Percentiles rank a stretch among this genome's conserved stretches.
Evolutionary conservation across 2,888 invertebrate species (phyloP).

Genomic region (Athalia circularis): DNA sequence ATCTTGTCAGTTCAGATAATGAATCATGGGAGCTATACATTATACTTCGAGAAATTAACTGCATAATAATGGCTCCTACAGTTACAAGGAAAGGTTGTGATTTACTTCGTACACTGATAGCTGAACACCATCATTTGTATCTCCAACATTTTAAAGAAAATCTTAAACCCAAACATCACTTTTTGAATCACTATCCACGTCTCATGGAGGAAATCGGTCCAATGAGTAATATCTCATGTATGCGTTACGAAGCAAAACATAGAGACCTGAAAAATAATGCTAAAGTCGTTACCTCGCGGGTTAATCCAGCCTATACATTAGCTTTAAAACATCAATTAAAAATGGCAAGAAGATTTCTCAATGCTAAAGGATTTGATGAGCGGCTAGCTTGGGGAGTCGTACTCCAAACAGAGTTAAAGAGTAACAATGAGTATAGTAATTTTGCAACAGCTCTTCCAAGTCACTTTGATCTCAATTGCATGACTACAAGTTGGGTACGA

Average conservation of each 20-base stretch:
- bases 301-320: slow-evolving; percentile 53
- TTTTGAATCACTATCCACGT: slow-evolving; percentile 52
- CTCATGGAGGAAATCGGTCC: slow-evolving; percentile 53
- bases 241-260: slow-evolving; percentile 53
- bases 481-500: slow-evolving; percentile 7
- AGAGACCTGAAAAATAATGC: slow-evolving; percentile 52
- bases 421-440: slow-evolving; percentile 10
- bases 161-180: slow-evolving; percentile 55
- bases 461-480: slow-evolving; percentile 28
- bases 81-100: too few species aligned
- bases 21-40: too few species aligned
- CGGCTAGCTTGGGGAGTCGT: slow-evolving; percentile 22
- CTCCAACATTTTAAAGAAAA: too few species aligned
- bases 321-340: slow-evolving; percentile 53
- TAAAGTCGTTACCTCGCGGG: slow-evolving; percentile 47
- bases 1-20: too few species aligned
- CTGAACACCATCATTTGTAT: too few species aligned
- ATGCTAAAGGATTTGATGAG: slow-evolving; percentile 30
- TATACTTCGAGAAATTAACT: too few species aligned
- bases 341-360: too few species aligned
- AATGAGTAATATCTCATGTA: slow-evolving; percentile 50
- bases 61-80: too few species aligned
- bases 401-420: slow-evolving; percentile 22
- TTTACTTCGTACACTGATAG: too few species aligned
- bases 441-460: slow-evolving; percentile 14